Evolutionary conservation across 2,113 vertebrate species (phyloP).

Genomic region (Apus apus): DNA sequence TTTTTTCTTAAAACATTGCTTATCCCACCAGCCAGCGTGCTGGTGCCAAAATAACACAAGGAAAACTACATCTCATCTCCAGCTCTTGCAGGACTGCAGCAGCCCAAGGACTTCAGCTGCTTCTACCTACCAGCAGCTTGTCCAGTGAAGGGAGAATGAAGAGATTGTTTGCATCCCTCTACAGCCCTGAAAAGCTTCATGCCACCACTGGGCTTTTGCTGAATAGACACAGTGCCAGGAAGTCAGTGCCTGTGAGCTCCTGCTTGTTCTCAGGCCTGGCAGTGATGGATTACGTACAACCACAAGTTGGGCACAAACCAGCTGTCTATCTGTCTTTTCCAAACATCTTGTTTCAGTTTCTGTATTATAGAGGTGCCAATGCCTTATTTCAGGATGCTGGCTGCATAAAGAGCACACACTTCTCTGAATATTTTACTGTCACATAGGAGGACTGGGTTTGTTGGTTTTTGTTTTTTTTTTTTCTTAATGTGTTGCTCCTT

Average conservation of each 20-base stretch:
- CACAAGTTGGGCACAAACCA: conserved; percentile 62
- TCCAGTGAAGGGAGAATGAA: not conserved
- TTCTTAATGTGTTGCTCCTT: not conserved
- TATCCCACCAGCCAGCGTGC: not conserved
- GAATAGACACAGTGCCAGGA: not conserved
- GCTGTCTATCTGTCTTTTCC: conserved; percentile 58
- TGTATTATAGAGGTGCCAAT: conserved; percentile 45
- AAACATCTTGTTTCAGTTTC: conserved; percentile 61
- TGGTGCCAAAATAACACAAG: not conserved
- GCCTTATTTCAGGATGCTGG: conserved; percentile 42
- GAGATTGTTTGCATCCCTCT: not conserved
- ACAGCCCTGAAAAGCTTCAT: not conserved
- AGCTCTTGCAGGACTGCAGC: not conserved
- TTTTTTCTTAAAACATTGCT: not conserved
- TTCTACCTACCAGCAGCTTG: not conserved
- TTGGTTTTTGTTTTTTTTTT: too few species aligned
- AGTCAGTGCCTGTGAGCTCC: conserved; percentile 35
- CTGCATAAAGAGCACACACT: conserved; percentile 41
- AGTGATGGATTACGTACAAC: conserved; percentile 61
- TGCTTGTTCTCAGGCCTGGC: conserved; percentile 59
- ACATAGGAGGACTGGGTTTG: not conserved
- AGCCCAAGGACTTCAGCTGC: not conserved
- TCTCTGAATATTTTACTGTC: conserved; percentile 65
- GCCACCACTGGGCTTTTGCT: not conserved
- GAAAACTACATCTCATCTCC: not conserved